Conservation (phyloP, 1,140 invertebrate genomes). For the Brachionus plicatilis region DNA sequence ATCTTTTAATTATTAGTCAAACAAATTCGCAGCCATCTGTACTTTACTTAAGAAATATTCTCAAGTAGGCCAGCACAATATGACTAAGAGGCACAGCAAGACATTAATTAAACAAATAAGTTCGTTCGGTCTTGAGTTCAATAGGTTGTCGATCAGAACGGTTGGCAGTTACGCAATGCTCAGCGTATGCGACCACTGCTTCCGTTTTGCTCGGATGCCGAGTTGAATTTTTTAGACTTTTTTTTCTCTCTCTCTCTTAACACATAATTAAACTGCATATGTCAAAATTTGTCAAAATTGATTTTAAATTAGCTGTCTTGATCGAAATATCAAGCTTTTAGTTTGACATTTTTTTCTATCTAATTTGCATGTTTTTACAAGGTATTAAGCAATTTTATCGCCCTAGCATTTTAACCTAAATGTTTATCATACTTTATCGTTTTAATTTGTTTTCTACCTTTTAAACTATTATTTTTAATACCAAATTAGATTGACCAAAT, state of each 20-base stretch:
- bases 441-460: neutral
- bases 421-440: neutral
- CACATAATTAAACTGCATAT: neutral
- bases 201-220: neutral
- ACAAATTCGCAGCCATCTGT: slow-evolving; percentile 3
- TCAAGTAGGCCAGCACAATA: slow-evolving; percentile 10
- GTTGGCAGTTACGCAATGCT: neutral
- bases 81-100: slow-evolving; percentile 23
- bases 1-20: slow-evolving; percentile 31
- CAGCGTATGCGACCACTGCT: neutral
- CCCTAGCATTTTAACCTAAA: neutral
- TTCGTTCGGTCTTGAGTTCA: neutral
- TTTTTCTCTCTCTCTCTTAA: neutral
- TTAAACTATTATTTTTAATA: neutral
- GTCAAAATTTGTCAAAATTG: neutral
- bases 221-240: neutral
- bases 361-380: neutral
- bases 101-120: slow-evolving; percentile 32
- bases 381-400: neutral
- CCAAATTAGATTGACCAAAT: neutral
- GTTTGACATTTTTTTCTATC: neutral
- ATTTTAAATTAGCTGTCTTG: neutral
- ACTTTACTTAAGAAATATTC: slow-evolving; percentile 21
- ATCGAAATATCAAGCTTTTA: neutral
- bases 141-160: neutral